A percentile compares a stretch with the other conserved stretches of the same genome.
These are phyloP conservation scores for Phlogophora meticulosa DNA, from an alignment of 2,888 invertebrate genomes.

Conservation along the genomic window DNA sequence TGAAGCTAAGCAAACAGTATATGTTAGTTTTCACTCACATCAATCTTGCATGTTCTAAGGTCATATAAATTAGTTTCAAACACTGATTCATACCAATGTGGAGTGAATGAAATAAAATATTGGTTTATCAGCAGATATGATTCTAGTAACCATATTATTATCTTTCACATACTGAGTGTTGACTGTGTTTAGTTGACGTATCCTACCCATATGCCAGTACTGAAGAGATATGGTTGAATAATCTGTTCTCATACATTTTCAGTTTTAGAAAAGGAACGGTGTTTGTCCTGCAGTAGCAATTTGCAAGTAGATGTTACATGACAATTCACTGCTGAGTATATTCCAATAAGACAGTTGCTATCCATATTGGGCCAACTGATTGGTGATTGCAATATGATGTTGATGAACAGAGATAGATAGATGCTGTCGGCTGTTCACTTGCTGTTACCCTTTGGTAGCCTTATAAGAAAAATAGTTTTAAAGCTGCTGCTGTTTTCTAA, in stretches of 20 bases:
- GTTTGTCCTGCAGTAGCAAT: not conserved
- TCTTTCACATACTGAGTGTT: slow-evolving; percentile 11
- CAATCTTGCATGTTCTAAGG: slow-evolving; percentile 31
- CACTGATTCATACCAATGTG: slow-evolving; percentile 17
- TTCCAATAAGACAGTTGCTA: not conserved
- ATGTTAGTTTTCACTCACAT: slow-evolving; percentile 3
- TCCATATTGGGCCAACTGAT: not conserved
- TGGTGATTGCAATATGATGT: not conserved
- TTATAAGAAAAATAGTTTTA: not conserved
- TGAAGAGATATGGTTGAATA: not conserved
- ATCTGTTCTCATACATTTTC: not conserved
- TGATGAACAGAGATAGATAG: not conserved
- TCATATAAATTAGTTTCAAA: slow-evolving; percentile 38
- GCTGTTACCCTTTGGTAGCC: too few species aligned
- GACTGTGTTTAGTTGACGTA: not conserved
- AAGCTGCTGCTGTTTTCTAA: not conserved
- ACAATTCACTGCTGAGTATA: not conserved
- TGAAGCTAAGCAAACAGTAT: not conserved
- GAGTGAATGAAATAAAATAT: slow-evolving; percentile 21
- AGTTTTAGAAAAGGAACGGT: not conserved
- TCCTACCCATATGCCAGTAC: not conserved
- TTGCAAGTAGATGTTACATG: not conserved
- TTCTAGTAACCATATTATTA: slow-evolving; percentile 17
- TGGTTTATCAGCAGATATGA: slow-evolving; percentile 35
- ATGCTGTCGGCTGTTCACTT: not conserved